A percentile compares a stretch with the other conserved stretches of the same genome.
Evolutionary conservation across 2,113 vertebrate genomes (phyloP).

Genomic region (Caracal caracal): DNA sequence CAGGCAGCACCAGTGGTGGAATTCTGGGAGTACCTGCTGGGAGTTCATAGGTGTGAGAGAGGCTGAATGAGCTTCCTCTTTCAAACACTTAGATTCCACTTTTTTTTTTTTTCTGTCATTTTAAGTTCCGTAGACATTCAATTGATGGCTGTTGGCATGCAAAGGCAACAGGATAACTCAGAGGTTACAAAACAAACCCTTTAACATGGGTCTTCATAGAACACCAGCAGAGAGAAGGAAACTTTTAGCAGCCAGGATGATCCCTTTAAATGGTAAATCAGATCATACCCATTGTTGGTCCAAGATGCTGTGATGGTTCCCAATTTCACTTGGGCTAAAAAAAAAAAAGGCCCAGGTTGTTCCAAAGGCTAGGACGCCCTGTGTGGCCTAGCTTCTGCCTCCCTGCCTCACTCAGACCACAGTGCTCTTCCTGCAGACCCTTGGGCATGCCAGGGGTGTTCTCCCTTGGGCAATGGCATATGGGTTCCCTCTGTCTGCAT

Average conservation of each 20-base stretch:
- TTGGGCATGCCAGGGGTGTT: fast-evolving
- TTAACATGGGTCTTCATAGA: background rate
- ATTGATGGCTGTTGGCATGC: background rate
- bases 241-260: background rate
- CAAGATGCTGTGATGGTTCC: background rate
- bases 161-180: constrained; percentile 1
- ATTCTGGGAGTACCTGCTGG: background rate
- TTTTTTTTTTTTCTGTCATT: background rate
- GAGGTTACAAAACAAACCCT: background rate
- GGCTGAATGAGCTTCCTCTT: background rate
- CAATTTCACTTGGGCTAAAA: background rate
- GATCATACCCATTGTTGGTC: background rate
- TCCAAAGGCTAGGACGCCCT: background rate
- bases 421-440: background rate
- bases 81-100: background rate
- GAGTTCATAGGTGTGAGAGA: background rate
- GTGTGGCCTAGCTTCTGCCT: background rate
- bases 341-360: background rate
- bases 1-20: background rate
- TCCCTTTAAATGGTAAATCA: background rate
- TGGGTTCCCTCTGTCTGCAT: background rate
- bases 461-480: background rate
- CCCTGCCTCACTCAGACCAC: background rate
- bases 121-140: background rate
- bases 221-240: background rate